phyloP scores from a whole-genome alignment of 2,888 invertebrate species.

The Cryptosula pallasiana region DNA sequence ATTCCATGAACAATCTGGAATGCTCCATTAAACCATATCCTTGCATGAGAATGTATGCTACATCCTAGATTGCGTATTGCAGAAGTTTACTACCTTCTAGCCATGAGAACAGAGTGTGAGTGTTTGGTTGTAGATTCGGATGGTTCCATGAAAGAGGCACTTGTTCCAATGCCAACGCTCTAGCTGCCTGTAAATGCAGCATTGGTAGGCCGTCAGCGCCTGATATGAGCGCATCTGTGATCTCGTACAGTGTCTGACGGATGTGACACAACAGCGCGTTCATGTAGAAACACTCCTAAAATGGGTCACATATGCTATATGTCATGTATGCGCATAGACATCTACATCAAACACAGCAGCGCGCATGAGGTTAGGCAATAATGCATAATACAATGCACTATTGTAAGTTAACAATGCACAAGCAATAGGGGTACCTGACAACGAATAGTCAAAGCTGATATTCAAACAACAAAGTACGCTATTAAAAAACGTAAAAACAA shows the following conservation, averaged over 20 bases:
- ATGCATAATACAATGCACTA: too few species aligned
- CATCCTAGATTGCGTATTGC: too few species aligned
- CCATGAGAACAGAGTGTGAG: conserved; percentile 48
- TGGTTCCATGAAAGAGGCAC: conserved; percentile 49
- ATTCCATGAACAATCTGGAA: too few species aligned
- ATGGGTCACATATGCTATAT: conserved; percentile 39
- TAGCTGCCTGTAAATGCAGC: conserved; percentile 34
- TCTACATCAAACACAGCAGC: conserved; percentile 26
- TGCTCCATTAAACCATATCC: too few species aligned
- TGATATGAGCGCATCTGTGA: conserved; percentile 39
- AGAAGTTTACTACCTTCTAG: conserved; percentile 37
- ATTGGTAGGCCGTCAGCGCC: conserved; percentile 42
- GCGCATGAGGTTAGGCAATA: too few species aligned
- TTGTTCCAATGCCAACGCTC: conserved; percentile 42
- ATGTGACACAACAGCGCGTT: conserved; percentile 46
- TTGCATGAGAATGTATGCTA: too few species aligned
- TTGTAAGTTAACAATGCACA: too few species aligned
- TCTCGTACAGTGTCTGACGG: conserved; percentile 41
- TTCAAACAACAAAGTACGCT: too few species aligned
- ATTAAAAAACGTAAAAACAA: too few species aligned
- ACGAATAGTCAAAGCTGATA: too few species aligned
- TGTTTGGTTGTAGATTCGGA: conserved; percentile 46
- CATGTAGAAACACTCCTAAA: conserved; percentile 49
- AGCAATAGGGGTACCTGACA: too few species aligned
- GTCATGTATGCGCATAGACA: conserved; percentile 48